Evolutionary conservation across 2,888 invertebrate species (phyloP), one percentile per base, ranked within the genome.

Genomic region (Polymixis lichenea): DNA sequence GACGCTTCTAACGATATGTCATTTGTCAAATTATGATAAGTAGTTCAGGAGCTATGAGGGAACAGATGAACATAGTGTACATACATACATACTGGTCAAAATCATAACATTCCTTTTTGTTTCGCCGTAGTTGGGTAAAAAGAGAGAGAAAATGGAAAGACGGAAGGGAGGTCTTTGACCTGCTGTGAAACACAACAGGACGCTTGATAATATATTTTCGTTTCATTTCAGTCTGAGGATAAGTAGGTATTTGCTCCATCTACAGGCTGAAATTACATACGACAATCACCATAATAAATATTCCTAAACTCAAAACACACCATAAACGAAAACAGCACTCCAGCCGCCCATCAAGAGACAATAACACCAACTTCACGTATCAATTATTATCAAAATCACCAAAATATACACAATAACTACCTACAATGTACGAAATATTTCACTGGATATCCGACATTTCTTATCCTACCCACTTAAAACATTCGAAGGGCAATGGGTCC

Each of bases 401-500:
- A 87, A 87, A 90, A 91, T 90, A 91, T 89, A 86, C 86, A 80
- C 80, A 79, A 82, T 75, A 78, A 89, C 89, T 87, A 88, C 88
- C 72, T 80, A 84, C 78, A 73, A 81, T 80, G 89, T 90, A 86
- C 87, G 90, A 92, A 92, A 95, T 96, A 96, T 95, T 95, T 96
- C 95, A 95, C 94, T 89, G 91, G 92, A 92, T 94, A 95, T 95
- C 95, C 96, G 93, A 94, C 95, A 93, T 95, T 96, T 95, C 96
- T 96, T 96, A 95, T 96, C 95, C 94, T 91, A 93, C 95, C 95
- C 95, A 94, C 94, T 96, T 96, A 94, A 95, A 95, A 94, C 95
- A 94, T 94, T 93, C 95, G 95, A 96, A 96, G 96, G 96, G 96
- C 96, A 95, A 96, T 96, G 95, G 96, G 95, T 93, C 96, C 96